Base-by-base conservation (phyloP, 2,888 invertebrate genomes). In the Pachydiplax longipennis region DNA sequence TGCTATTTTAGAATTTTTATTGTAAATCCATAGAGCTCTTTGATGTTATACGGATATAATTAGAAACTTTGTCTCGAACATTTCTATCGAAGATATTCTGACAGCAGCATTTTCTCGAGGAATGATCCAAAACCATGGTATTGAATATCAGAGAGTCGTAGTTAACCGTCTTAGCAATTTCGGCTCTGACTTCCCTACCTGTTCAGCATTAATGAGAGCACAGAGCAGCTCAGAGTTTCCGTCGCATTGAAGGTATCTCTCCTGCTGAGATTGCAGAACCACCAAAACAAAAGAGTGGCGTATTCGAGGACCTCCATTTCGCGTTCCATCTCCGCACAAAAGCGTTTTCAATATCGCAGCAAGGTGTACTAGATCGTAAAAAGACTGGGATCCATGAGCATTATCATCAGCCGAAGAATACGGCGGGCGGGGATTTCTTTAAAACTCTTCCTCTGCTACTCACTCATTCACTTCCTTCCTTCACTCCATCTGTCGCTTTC, bases 261-360 rank as follows among this genome's bases (percentile, higher is more conserved):
- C n/a, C 5, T 5, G 73, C 25, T 31, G 73, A 25, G 25, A 73
- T 73, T 31, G 73, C 25, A 13, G 0, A 73, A 73, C 73, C 31
- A 22, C 73, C 25, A 18, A 73, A 73, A 73, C 53, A 25, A 22
- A 58, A 40, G n/a, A n/a, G 65, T 12, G 87, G 25, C 35, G 25
- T 31, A 31, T 31, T 31, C 15, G 44, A n/a, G 25, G n/a, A n/a
- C 81, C 81, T 13, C 25, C 40, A 81, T 35, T 12, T 12, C 80
- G 10, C 22, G 83, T 83, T 87, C 87, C 37, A 58, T 73, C 87
- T 61, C 87, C 2, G 22, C 15, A n/a, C 31, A 35, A 87, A 73
- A 40, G 37, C 87, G 87, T 87, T 87, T 87, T 61, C 87, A 87
- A 87, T 61, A 87, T 87, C 87, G 61, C 58, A 61, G 37, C 37